These are phyloP conservation scores for Macrotrachela quadricornifera DNA, from an alignment of 1,140 invertebrate genomes.

Conservation along the genomic window DNA sequence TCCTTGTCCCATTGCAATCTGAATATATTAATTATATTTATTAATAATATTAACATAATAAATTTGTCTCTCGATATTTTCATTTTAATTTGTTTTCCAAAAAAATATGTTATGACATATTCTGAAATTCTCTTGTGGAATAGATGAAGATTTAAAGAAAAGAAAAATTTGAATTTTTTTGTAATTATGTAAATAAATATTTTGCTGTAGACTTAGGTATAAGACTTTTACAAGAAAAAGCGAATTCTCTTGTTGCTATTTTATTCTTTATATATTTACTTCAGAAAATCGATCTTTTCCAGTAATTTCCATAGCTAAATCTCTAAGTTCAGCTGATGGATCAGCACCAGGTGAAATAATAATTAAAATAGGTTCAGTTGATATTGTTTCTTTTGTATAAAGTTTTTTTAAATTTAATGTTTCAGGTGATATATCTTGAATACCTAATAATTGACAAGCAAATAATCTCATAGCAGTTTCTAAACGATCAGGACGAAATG, in stretches of 20 bases:
- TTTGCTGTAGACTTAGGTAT: too few relatives aligned
- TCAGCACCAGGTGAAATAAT: slow-evolving; percentile 50
- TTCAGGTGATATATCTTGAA: slow-evolving; percentile 41
- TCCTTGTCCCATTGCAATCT: slow-evolving; percentile 52
- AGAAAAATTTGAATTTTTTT: slow-evolving; percentile 12
- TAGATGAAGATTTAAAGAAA: not conserved
- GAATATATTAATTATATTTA: slow-evolving; percentile 7
- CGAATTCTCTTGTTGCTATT: too few relatives aligned
- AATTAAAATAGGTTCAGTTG: slow-evolving; percentile 48
- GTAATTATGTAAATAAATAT: not conserved
- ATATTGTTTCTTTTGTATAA: slow-evolving; percentile 34
- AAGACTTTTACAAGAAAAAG: too few relatives aligned
- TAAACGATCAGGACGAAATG: slow-evolving; percentile 56
- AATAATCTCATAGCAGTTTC: slow-evolving; percentile 47
- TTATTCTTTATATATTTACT: slow-evolving; percentile 27
- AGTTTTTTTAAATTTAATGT: slow-evolving; percentile 40
- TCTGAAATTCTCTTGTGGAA: not conserved
- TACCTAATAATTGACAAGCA: slow-evolving; percentile 37
- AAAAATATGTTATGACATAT: too few relatives aligned
- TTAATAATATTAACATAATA: too few relatives aligned
- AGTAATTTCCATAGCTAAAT: slow-evolving; percentile 37
- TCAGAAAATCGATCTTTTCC: slow-evolving; percentile 39
- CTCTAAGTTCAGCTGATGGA: slow-evolving; percentile 52
- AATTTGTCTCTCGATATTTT: too few relatives aligned
- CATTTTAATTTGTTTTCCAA: too few relatives aligned